Evolutionary conservation across 2,797 vertebrate species (phyloP).

Genomic region (Amniataba percoides): DNA sequence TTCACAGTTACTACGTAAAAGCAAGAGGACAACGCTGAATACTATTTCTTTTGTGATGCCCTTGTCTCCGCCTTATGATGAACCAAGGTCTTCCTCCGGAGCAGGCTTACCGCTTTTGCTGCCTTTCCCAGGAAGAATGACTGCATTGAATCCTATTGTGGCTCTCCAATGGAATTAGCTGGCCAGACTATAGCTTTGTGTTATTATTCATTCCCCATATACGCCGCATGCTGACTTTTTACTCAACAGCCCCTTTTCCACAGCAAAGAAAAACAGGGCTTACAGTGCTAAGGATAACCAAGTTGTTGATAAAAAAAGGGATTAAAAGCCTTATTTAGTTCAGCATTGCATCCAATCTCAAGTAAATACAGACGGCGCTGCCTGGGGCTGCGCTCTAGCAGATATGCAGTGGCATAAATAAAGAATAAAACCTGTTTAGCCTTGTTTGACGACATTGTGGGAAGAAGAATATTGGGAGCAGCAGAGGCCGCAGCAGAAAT

Average conservation of each 20-base stretch:
- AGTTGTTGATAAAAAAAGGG: slow-evolving; percentile 45
- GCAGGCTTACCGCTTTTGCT: slow-evolving; percentile 38
- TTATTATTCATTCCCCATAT: slow-evolving; percentile 45
- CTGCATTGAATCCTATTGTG: slow-evolving; percentile 49
- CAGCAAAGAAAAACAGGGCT: slow-evolving; percentile 44
- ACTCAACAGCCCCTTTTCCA: slow-evolving; percentile 40
- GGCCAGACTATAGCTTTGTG: slow-evolving; percentile 38
- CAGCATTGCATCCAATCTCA: slow-evolving; percentile 33
- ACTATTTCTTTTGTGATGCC: slow-evolving; percentile 39
- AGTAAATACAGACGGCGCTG: slow-evolving; percentile 50
- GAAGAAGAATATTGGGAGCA: slow-evolving; percentile 57
- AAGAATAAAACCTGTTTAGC: slow-evolving; percentile 51
- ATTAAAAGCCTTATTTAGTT: slow-evolving; percentile 60
- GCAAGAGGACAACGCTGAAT: slow-evolving; percentile 8
- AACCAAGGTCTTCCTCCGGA: slow-evolving; percentile 48
- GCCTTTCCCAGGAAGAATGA: slow-evolving; percentile 43
- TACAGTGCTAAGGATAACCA: slow-evolving; percentile 29
- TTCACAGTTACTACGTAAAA: not conserved
- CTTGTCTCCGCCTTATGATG: slow-evolving; percentile 52
- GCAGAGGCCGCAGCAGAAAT: slow-evolving; percentile 42
- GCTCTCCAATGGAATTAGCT: slow-evolving; percentile 51
- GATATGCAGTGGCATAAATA: slow-evolving; percentile 45
- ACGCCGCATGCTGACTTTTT: slow-evolving; percentile 27
- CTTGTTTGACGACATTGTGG: slow-evolving; percentile 41
- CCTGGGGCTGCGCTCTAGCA: slow-evolving; percentile 35